These are phyloP conservation scores for Bactericera cockerelli DNA, from an alignment of 1,140 invertebrate genomes.

Conservation along the genomic window DNA sequence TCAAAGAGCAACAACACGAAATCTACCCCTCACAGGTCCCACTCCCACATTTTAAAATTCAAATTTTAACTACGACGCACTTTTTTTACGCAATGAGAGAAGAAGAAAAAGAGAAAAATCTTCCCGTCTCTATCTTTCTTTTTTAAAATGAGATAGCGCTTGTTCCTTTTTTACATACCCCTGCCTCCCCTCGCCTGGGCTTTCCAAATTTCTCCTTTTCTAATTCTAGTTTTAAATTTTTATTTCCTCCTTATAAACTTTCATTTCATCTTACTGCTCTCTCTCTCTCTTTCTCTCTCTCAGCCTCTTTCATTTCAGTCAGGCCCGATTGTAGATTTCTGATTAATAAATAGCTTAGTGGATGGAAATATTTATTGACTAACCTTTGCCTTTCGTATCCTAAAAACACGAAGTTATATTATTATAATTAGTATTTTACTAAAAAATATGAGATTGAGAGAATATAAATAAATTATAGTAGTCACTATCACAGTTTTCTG, in stretches of 20 bases:
- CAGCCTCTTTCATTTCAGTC: too few species aligned
- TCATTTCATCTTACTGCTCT: slow-evolving; percentile 1
- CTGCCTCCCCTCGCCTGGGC: background rate
- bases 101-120: too few species aligned
- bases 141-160: slow-evolving; percentile 7
- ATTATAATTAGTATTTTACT: too few species aligned
- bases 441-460: too few species aligned
- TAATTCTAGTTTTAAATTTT: slow-evolving; percentile 9
- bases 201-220: background rate
- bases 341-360: too few species aligned
- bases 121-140: background rate
- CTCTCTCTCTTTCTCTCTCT: background rate
- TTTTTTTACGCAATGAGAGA: slow-evolving; percentile 9
- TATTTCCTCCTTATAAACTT: slow-evolving; percentile 8
- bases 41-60: slow-evolving; percentile 6
- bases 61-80: slow-evolving; percentile 9
- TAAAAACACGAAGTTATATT: too few species aligned
- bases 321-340: too few species aligned
- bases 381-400: too few species aligned
- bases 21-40: background rate
- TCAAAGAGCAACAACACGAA: slow-evolving; percentile 6
- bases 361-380: too few species aligned
- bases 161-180: background rate
- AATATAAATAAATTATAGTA: too few species aligned
- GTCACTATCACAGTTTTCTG: too few species aligned